A percentile compares a stretch with the other conserved stretches of the same genome.
Conservation (phyloP, 1,140 invertebrate species). For the Oedothorax gibbosus region DNA sequence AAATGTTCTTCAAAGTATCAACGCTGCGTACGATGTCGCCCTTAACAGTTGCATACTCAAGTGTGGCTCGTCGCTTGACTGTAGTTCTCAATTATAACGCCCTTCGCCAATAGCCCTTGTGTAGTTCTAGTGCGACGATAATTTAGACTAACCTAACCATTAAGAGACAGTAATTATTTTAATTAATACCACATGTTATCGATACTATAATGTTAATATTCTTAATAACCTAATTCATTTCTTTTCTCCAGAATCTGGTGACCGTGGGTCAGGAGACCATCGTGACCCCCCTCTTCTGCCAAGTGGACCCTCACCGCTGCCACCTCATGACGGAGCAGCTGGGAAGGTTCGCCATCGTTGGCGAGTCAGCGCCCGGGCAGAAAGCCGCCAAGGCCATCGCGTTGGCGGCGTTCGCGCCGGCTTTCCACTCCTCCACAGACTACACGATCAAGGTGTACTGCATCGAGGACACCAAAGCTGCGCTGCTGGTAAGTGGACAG, state of each 20-base stretch:
- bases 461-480: conserved; percentile 91
- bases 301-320: conserved; percentile 87
- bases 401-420: conserved; percentile 84
- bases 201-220: not conserved
- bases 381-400: conserved; percentile 85
- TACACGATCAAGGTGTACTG: conserved; percentile 90
- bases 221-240: not conserved
- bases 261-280: conserved; percentile 96
- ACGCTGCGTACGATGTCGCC: too few relatives aligned
- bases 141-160: too few relatives aligned
- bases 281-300: conserved; percentile 92
- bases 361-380: conserved; percentile 76
- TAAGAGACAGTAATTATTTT: not conserved
- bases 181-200: not conserved
- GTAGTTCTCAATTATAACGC: too few relatives aligned
- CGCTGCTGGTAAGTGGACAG: conserved; percentile 75
- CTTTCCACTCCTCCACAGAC: conserved; percentile 74
- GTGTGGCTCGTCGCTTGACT: too few relatives aligned
- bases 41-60: too few relatives aligned
- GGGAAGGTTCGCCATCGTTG: conserved; percentile 87
- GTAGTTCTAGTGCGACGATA: too few relatives aligned
- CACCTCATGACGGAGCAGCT: conserved; percentile 91
- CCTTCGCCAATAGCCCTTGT: too few relatives aligned
- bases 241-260: conserved; percentile 75
- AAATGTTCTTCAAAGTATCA: too few relatives aligned